These are phyloP conservation scores for Tetrapedia diversipes DNA, from an alignment of 2,888 invertebrate genomes.

Conservation along the genomic window DNA sequence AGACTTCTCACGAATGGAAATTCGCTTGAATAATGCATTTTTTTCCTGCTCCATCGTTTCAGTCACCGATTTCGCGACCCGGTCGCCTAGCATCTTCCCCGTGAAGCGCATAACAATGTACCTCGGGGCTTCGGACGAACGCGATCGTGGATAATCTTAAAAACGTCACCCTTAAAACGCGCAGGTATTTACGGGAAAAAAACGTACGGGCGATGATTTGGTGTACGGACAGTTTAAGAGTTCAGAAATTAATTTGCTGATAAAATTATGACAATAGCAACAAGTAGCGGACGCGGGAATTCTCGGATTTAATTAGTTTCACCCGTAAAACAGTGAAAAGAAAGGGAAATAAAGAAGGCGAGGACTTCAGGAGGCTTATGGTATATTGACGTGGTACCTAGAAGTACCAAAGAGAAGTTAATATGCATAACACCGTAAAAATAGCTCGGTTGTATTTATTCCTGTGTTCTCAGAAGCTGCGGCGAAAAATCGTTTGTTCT, in stretches of 20 bases:
- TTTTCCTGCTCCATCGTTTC: slow-evolving; percentile 56
- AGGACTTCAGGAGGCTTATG: slow-evolving; percentile 1
- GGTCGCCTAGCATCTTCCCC: slow-evolving; percentile 5
- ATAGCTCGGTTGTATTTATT: slow-evolving; percentile 31
- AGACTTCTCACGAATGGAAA: slow-evolving; percentile 79
- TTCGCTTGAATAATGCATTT: slow-evolving; percentile 79
- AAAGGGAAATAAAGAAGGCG: slow-evolving; percentile 23
- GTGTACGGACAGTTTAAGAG: background rate
- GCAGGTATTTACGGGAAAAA: too few relatives aligned
- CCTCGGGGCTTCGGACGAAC: background rate
- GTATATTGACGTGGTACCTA: slow-evolving; percentile 51
- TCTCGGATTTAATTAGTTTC: slow-evolving; percentile 14
- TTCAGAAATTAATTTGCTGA: background rate
- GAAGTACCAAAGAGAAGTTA: slow-evolving; percentile 43
- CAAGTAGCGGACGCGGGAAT: background rate
- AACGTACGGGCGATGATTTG: background rate
- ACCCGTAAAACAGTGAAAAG: slow-evolving; percentile 2
- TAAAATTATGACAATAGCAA: background rate
- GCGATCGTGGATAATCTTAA: background rate
- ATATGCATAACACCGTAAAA: slow-evolving; percentile 35
- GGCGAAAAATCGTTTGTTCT: slow-evolving; percentile 35
- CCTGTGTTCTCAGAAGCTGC: slow-evolving; percentile 52
- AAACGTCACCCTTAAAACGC: too few relatives aligned
- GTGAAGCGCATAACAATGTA: slow-evolving; percentile 8
- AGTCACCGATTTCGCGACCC: slow-evolving; percentile 34